phyloP scores from a whole-genome alignment of 2,113 vertebrate genomes.

The Panthera leo region DNA sequence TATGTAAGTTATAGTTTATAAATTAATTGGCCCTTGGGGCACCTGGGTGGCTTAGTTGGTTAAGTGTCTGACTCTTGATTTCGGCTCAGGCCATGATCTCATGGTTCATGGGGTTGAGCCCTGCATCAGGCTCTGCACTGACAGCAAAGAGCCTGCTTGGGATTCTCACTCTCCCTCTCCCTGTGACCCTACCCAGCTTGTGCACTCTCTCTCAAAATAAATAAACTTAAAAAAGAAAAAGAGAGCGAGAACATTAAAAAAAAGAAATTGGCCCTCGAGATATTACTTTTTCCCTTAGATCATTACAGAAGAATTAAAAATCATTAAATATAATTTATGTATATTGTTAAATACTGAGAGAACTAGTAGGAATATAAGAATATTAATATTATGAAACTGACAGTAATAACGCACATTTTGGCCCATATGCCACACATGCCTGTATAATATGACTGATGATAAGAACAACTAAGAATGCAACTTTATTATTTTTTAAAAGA shows the following conservation, averaged over 20 bases:
- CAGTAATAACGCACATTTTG: background rate
- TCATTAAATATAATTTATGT: background rate
- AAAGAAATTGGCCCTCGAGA: background rate
- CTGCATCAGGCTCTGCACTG: no score
- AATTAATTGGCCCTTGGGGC: background rate
- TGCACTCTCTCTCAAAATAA: background rate
- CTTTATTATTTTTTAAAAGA: background rate
- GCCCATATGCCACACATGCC: background rate
- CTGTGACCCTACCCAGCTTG: no score
- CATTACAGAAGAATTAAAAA: background rate
- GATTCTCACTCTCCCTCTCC: background rate
- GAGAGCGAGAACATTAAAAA: background rate
- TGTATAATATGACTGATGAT: background rate
- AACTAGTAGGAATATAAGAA: background rate
- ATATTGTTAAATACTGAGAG: background rate
- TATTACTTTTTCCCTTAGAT: background rate
- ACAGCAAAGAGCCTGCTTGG: no score
- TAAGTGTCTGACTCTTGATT: no score
- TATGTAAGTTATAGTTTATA: background rate
- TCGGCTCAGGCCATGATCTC: no score
- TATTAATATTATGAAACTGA: background rate
- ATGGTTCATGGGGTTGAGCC: no score
- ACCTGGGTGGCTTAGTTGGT: no score
- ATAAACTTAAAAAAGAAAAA: background rate
- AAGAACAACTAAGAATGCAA: slow-evolving; percentile 1